Evolutionary conservation across 2,113 vertebrate genomes (phyloP), one percentile per base, ranked within the genome.

Genomic region (Steatornis caripensis): DNA sequence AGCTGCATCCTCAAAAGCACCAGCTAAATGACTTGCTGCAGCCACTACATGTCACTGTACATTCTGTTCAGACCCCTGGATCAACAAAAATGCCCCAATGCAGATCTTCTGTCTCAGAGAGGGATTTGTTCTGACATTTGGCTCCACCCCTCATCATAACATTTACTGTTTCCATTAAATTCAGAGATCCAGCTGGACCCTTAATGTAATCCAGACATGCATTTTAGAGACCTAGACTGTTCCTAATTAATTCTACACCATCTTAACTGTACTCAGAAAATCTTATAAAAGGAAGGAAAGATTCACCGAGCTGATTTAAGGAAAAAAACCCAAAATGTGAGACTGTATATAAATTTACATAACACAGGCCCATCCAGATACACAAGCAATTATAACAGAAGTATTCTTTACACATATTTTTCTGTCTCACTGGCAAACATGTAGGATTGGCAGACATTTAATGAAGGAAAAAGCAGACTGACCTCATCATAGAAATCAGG

Each of bases 401-500:
- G 16, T 5, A 8, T 34, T 79, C 61, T 87, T 77, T 41, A 61
- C 7, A 36, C 12, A 10, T 32, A 53, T 58, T 81, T 86, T 83
- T 54, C n/a, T 46, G 15, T 58, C 54, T 94, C 54, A 20, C 0
- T 89, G 54, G 71, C 53, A 95, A 90, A 88, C 6, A 14, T 0
- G 6, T 45, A 26, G 39, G 5, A 64, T 20, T 88, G 75, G 71
- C n/a, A 93, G 18, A 71, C 16, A 58, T 24, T 66, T 45, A 39
- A 69, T 16, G 39, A 87, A 58, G n/a, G 29, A 64, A 82, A 72
- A 62, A 81, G 55, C 17, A 57, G 20, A 88, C 98, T 98, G 94
- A 99, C 99, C 99, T 99, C 99, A 74, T 99, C 99, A 7, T 98
- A 99, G 97, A 99, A 99, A 98, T 99, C 99, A 0, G 99, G 99